phyloP scores from a whole-genome alignment of 2,113 vertebrate genomes.

The Rallus limicola region DNA sequence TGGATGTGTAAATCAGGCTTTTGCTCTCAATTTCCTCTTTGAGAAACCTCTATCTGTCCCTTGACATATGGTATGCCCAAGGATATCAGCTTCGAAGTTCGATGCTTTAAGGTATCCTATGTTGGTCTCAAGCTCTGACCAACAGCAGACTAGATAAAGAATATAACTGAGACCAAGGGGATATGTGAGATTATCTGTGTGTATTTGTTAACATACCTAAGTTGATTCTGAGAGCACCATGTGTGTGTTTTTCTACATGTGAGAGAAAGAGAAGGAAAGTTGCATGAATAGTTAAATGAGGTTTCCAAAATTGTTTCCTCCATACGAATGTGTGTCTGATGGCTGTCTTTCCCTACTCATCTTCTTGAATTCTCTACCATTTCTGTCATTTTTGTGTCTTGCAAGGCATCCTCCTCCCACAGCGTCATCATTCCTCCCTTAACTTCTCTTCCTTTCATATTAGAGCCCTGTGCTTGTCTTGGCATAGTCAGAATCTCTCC shows the following conservation, averaged over 20 bases:
- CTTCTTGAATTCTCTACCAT: neutral
- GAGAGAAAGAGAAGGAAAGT: neutral
- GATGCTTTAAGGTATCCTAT: neutral
- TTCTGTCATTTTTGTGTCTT: neutral
- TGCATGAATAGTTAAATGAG: neutral
- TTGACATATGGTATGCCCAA: conserved; percentile 17
- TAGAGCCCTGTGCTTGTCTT: neutral
- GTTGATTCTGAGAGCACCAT: neutral
- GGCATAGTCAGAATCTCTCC: neutral
- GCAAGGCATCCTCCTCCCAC: neutral
- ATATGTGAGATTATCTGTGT: neutral
- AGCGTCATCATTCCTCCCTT: neutral
- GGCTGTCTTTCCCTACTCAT: neutral
- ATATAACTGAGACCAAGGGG: neutral
- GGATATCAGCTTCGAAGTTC: neutral
- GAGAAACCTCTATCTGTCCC: neutral
- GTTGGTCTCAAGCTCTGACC: neutral
- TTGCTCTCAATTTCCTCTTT: conserved; percentile 22
- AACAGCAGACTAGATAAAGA: neutral
- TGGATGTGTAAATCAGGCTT: neutral
- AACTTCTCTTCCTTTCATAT: neutral
- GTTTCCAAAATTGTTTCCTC: neutral
- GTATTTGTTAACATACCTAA: neutral
- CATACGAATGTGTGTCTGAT: neutral
- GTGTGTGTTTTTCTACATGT: neutral